Conservation (phyloP, 1,140 invertebrate species). For the Zeugodacus cucurbitae region DNA sequence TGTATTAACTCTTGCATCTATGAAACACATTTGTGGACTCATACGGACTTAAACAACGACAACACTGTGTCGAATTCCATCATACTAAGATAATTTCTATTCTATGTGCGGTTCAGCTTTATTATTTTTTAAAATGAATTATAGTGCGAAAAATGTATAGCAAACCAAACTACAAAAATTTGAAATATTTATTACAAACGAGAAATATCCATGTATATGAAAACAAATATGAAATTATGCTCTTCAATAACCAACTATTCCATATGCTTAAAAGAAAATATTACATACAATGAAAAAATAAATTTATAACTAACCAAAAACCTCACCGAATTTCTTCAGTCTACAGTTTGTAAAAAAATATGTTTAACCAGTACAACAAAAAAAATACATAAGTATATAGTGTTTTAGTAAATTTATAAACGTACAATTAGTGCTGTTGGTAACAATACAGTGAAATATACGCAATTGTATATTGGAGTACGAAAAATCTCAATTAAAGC, state of each 20-base stretch:
- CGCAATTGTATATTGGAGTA: neutral
- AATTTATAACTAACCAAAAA: conserved; percentile 36
- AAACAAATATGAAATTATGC: neutral
- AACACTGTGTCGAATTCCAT: conserved; percentile 51
- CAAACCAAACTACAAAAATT: neutral
- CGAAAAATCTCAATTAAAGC: neutral
- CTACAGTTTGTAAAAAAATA: conserved; percentile 39
- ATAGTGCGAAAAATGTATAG: neutral
- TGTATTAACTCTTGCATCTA: too few species aligned
- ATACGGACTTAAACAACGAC: neutral
- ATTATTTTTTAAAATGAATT: conserved; percentile 53
- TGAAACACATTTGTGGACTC: neutral
- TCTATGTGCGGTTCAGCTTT: conserved; percentile 67
- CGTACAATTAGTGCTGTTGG: conserved; percentile 9
- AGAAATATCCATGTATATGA: neutral
- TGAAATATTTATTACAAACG: neutral
- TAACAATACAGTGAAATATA: conserved; percentile 3
- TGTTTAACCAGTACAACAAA: neutral
- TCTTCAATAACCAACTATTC: neutral
- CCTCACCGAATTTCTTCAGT: conserved; percentile 65
- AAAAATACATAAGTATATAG: neutral
- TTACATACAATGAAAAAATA: neutral
- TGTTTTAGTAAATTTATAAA: conserved; percentile 11
- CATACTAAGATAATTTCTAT: conserved; percentile 67
- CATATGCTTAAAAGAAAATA: neutral